Conservation (phyloP, 2,113 vertebrate species). For the Danio rerio region GRCz12tu NC_133183.1:27514501-27515000, state of each 20-base stretch:
- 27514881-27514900: no score
- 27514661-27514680: constrained; percentile 88
- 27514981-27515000: not conserved
- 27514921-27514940: not conserved
- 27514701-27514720: constrained; percentile 85
- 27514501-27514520: no score
- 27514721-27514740: constrained; percentile 85
- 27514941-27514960: not conserved
- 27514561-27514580: no score
- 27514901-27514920: not conserved
- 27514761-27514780: not conserved
- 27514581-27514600: no score
- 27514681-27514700: constrained; percentile 88
- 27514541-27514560: no score
- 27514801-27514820: not conserved
- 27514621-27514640: constrained; percentile 68
- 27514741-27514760: constrained; percentile 86
- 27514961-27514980: not conserved
- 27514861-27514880: not conserved
- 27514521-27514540: no score
- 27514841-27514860: not conserved
- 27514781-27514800: not conserved
- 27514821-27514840: not conserved
- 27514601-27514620: no score
- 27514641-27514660: constrained; percentile 86